phyloP scores from a whole-genome alignment of 2,113 vertebrate species.

The Chloroceryle aenea region DNA sequence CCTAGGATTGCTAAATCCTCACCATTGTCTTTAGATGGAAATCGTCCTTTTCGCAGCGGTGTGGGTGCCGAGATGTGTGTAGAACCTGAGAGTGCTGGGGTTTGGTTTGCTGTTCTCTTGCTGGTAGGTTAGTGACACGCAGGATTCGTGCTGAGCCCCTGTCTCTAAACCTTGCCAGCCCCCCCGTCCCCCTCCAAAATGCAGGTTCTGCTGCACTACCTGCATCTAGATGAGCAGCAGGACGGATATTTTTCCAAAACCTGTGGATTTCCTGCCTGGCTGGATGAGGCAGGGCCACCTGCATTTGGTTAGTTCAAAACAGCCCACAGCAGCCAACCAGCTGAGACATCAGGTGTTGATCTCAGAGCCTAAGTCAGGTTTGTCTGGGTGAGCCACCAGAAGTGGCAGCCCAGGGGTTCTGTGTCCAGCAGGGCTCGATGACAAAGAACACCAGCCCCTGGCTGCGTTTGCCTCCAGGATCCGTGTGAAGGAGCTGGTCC shows the following conservation, averaged over 20 bases:
- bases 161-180: too few species aligned
- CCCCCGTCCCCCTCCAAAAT: not conserved
- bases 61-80: not conserved
- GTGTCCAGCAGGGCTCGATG: not conserved
- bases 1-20: not conserved
- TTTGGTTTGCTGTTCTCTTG: not conserved
- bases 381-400: not conserved
- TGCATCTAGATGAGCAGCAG: not conserved
- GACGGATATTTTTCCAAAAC: not conserved
- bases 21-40: not conserved
- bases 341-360: accelerated
- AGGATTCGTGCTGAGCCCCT: not conserved
- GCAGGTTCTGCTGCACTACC: not conserved
- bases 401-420: accelerated
- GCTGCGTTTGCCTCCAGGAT: not conserved
- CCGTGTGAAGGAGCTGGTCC: accelerated
- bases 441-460: not conserved
- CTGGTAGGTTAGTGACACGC: not conserved
- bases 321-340: not conserved
- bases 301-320: not conserved
- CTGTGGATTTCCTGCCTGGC: not conserved
- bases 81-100: not conserved
- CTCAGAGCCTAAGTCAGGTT: accelerated
- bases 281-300: not conserved
- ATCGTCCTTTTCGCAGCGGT: not conserved